Conservation (phyloP, 2,797 vertebrate genomes). For the Spinibarbus caldwelli region DNA sequence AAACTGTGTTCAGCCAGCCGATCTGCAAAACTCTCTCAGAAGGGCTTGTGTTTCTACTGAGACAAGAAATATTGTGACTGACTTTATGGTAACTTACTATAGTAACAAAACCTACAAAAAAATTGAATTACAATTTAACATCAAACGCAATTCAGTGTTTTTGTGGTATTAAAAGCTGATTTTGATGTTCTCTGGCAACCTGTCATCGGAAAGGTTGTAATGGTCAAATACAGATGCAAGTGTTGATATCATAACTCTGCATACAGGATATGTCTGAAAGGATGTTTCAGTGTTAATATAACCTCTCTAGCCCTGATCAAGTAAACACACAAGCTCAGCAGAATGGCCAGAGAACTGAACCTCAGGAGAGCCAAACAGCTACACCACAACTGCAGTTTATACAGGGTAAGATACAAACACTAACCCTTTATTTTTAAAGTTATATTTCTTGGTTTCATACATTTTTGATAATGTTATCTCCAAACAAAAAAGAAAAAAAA, state of each 20-base stretch:
- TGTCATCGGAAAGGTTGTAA: not conserved
- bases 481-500: too few relatives aligned
- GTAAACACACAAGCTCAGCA: slow-evolving; percentile 62
- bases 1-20: too few relatives aligned
- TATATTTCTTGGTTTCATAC: not conserved
- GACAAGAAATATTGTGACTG: too few relatives aligned
- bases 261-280: not conserved
- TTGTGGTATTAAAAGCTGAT: not conserved
- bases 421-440: not conserved
- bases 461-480: not conserved
- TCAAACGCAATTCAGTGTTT: not conserved
- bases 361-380: slow-evolving; percentile 70
- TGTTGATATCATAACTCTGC: not conserved
- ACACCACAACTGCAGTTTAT: slow-evolving; percentile 80
- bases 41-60: too few relatives aligned
- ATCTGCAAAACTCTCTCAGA: too few relatives aligned
- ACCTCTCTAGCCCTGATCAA: slow-evolving; percentile 44
- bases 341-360: slow-evolving; percentile 66
- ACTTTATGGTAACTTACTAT: not conserved
- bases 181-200: not conserved
- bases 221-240: not conserved
- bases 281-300: not conserved
- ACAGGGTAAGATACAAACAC: slow-evolving; percentile 82
- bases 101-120: not conserved
- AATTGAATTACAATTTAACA: not conserved